Evolutionary conservation across 2,888 invertebrate genomes (phyloP), one percentile per base, ranked within the genome.

Genomic region (Epirrhoe tristata): DNA sequence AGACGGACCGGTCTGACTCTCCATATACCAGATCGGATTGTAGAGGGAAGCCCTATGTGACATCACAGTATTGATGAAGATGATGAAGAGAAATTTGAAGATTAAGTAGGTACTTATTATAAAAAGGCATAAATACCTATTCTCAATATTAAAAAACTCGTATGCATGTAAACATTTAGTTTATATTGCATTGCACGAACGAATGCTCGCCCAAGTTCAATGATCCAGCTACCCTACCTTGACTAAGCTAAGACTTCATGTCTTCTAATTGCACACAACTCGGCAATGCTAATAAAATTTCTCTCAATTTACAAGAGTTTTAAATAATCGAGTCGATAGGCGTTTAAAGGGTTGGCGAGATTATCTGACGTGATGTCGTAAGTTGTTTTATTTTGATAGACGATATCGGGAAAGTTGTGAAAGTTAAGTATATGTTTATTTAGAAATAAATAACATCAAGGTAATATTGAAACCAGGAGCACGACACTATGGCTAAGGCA

Each of bases 261-360:
- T 31, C 17, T n/a, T 50, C 51, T 64, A 68, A 67, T 59, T 57
- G 57, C 59, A 43, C 31, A 52, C 12, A 24, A 14, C 51, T 52
- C 54, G 0, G 36, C 32, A 70, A 74, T 76, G 74, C 67, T 74
- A 78, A 77, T 73, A 65, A 34, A 75, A 63, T 78, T 77, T 78
- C 77, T 77, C 77, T 56, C 63, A 63, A 17, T 66, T 57, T 63
- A 70, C 54, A 60, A 68, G 55, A 50, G 7, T 14, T 6, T 5
- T 16, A 63, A 63, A 60, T 54, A 43, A n/a, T n/a, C n/a, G 55
- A 34, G 55, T 62, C 24, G 52, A 59, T 2, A 59, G 46, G 58
- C 34, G 39, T 31, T 58, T 39, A 39, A 31, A 50, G 56, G 51
- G 51, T 65, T 39, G 39, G 52, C 14, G 14, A 14, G 51, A 51